Conservation (phyloP, 2,113 vertebrate genomes). For the Tachuris rubrigastra region DNA sequence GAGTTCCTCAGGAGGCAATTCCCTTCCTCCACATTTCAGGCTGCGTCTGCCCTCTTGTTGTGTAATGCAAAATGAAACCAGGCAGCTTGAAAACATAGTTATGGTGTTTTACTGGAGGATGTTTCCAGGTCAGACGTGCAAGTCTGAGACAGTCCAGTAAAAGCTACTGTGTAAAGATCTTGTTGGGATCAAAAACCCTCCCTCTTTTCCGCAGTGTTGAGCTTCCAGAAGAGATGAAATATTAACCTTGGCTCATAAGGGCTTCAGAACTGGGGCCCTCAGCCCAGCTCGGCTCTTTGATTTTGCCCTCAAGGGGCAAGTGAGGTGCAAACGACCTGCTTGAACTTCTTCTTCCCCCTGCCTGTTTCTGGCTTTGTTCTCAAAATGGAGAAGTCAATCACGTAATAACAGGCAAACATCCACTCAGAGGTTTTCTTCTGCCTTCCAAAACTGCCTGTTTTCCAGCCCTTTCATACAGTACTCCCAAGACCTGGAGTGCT, state of each 20-base stretch:
- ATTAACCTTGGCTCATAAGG: background rate
- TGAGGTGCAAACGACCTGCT: background rate
- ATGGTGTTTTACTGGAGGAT: background rate
- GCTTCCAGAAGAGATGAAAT: background rate
- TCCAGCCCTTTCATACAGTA: background rate
- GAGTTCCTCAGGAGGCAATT: background rate
- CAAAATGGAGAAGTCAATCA: background rate
- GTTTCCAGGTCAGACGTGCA: background rate
- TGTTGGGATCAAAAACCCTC: background rate
- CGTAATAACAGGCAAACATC: slow-evolving; percentile 5
- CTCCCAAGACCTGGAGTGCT: background rate
- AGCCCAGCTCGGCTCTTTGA: background rate
- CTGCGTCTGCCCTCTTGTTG: background rate
- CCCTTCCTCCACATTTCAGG: background rate
- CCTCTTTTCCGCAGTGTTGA: background rate
- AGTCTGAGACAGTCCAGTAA: background rate
- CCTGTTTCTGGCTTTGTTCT: background rate
- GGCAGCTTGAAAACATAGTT: background rate
- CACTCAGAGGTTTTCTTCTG: background rate
- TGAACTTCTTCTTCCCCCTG: background rate
- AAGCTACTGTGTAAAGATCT: background rate
- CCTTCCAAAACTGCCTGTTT: background rate
- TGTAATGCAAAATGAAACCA: background rate
- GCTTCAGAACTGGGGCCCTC: background rate
- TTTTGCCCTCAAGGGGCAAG: background rate